Evolutionary conservation across 2,888 invertebrate species (phyloP).

Genomic region (Eulithis testata): DNA sequence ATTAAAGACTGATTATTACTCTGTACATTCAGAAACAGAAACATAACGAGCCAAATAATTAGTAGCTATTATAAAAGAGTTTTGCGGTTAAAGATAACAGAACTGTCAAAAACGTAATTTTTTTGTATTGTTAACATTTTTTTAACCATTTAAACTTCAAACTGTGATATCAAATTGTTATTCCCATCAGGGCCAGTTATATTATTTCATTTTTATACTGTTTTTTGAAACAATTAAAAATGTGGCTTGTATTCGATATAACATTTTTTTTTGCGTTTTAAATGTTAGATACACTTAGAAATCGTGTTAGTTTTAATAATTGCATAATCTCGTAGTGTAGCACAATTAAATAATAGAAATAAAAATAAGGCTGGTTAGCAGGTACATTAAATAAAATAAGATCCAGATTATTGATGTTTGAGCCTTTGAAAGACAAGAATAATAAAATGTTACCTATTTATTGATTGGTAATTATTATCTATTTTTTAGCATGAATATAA

Average conservation of each 20-base stretch:
- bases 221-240: neutral
- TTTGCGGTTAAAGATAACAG: slow-evolving; percentile 2
- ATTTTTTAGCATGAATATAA: too few relatives aligned
- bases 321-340: slow-evolving; percentile 18
- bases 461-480: too few relatives aligned
- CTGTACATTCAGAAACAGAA: slow-evolving; percentile 16
- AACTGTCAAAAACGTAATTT: neutral
- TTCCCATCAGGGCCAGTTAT: slow-evolving; percentile 8
- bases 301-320: slow-evolving; percentile 2
- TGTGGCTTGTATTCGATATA: slow-evolving; percentile 6
- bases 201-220: neutral
- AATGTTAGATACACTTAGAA: slow-evolving; percentile 2
- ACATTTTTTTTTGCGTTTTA: slow-evolving; percentile 9
- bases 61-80: slow-evolving; percentile 6
- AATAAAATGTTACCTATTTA: too few relatives aligned
- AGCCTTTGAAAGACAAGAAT: neutral
- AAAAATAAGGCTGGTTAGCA: slow-evolving; percentile 16
- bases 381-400: neutral
- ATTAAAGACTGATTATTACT: slow-evolving; percentile 47
- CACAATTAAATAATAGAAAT: slow-evolving; percentile 13
- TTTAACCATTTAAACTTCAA: slow-evolving; percentile 7
- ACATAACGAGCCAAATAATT: slow-evolving; percentile 18
- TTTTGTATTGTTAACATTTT: neutral
- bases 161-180: slow-evolving; percentile 22
- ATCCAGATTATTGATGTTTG: neutral